Evolutionary conservation across 2,797 vertebrate species (phyloP).

Genomic region (Xenentodon cancila): DNA sequence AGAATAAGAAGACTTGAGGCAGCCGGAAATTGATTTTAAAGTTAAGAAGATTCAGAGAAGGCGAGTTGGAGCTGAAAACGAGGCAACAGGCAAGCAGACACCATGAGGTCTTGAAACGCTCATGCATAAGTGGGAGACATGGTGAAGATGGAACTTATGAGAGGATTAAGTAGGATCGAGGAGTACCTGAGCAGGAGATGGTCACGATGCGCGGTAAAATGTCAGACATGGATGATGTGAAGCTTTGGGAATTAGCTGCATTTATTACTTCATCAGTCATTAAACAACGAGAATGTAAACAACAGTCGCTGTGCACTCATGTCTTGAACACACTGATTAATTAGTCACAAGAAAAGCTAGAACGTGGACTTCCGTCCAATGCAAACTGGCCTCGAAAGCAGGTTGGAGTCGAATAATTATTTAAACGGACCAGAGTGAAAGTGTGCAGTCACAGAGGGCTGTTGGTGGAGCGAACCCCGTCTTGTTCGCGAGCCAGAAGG

Average conservation of each 20-base stretch:
- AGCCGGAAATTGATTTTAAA: slow-evolving; percentile 2
- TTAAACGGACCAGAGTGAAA: too few species aligned
- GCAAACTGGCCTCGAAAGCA: too few species aligned
- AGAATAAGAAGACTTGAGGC: not conserved
- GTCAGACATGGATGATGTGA: slow-evolving; percentile 17
- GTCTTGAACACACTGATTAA: not conserved
- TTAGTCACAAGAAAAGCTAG: too few species aligned
- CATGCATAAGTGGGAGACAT: slow-evolving; percentile 7
- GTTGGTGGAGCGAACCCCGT: not conserved
- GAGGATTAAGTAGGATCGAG: slow-evolving; percentile 59
- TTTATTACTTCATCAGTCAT: slow-evolving; percentile 4
- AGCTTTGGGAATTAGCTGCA: slow-evolving; percentile 7
- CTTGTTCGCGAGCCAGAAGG: not conserved
- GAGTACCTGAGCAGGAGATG: slow-evolving; percentile 29
- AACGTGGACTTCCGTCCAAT: too few species aligned
- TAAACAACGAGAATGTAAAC: not conserved
- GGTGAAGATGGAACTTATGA: slow-evolving; percentile 32
- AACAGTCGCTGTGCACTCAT: slow-evolving; percentile 3
- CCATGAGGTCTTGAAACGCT: slow-evolving; percentile 8
- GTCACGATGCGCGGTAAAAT: slow-evolving; percentile 18
- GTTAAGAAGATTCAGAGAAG: slow-evolving; percentile 20
- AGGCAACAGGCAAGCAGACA: slow-evolving; percentile 33
- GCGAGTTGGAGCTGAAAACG: slow-evolving; percentile 25
- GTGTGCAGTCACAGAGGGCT: too few species aligned
- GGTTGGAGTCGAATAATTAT: too few species aligned